Evolutionary conservation across 2,113 vertebrate genomes (phyloP).

Genomic region (Trogon surrucura): DNA sequence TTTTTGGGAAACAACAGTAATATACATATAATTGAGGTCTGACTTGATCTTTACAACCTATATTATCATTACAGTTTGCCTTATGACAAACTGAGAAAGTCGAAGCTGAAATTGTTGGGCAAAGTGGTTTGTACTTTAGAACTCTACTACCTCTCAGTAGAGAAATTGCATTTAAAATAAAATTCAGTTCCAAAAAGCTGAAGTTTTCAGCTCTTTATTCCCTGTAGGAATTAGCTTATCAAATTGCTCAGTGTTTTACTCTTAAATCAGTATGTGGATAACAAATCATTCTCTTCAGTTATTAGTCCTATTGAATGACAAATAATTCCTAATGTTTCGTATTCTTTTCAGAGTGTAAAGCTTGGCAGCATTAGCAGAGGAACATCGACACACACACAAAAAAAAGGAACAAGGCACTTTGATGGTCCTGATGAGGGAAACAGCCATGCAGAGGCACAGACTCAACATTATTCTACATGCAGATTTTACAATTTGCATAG

Average conservation of each 20-base stretch:
- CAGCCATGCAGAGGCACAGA: not conserved
- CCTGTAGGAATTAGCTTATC: conserved; percentile 22
- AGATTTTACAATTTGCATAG: not conserved
- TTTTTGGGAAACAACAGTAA: not conserved
- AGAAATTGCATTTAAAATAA: not conserved
- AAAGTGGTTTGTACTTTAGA: not conserved
- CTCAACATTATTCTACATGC: not conserved
- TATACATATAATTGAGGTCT: not conserved
- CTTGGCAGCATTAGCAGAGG: not conserved
- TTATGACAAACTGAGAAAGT: not conserved
- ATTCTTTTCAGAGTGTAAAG: not conserved
- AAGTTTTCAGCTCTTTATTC: not conserved
- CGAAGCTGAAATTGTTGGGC: not conserved
- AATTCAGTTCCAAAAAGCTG: not conserved
- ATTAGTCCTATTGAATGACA: conserved; percentile 28
- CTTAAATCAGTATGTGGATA: not conserved
- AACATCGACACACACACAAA: not conserved
- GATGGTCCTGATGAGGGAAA: not conserved
- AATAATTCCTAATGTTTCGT: conserved; percentile 8
- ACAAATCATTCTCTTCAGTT: not conserved
- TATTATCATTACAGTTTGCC: not conserved
- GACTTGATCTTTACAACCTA: not conserved
- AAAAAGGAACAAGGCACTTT: not conserved
- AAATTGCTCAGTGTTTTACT: conserved; percentile 29
- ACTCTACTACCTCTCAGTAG: not conserved